Conservation (phyloP, 2,113 vertebrate species). For the Ciconia maguari region DNA sequence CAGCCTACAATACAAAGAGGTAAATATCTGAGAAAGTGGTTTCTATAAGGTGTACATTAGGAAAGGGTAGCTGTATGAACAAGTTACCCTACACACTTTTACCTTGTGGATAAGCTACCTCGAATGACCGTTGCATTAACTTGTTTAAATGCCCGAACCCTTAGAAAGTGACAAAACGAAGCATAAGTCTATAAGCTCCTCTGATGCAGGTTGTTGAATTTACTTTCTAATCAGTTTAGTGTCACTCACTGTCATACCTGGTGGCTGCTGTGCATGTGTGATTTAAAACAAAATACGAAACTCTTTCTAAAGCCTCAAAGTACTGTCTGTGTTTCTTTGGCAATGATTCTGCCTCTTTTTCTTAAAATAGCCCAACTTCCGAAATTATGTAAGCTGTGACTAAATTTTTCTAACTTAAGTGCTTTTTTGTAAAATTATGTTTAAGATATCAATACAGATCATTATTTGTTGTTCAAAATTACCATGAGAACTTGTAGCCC, state of each 20-base stretch:
- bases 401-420: not conserved
- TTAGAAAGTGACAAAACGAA: not conserved
- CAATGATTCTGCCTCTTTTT: not conserved
- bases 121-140: not conserved
- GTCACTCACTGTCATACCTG: not conserved
- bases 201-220: not conserved
- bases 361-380: not conserved
- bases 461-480: not conserved
- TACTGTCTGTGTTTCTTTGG: not conserved
- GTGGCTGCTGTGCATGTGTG: not conserved
- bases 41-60: not conserved
- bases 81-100: fast-evolving
- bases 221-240: not conserved
- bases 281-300: not conserved
- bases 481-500: not conserved
- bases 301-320: not conserved
- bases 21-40: slow-evolving; percentile 5
- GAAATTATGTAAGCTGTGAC: not conserved
- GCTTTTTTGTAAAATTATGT: not conserved
- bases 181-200: not conserved
- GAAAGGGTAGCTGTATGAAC: not conserved
- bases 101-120: not conserved
- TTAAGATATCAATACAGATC: not conserved
- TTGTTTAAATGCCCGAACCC: not conserved
- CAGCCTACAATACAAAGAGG: slow-evolving; percentile 96